phyloP scores from a whole-genome alignment of 2,888 invertebrate species.

The Thelaira solivaga region DNA sequence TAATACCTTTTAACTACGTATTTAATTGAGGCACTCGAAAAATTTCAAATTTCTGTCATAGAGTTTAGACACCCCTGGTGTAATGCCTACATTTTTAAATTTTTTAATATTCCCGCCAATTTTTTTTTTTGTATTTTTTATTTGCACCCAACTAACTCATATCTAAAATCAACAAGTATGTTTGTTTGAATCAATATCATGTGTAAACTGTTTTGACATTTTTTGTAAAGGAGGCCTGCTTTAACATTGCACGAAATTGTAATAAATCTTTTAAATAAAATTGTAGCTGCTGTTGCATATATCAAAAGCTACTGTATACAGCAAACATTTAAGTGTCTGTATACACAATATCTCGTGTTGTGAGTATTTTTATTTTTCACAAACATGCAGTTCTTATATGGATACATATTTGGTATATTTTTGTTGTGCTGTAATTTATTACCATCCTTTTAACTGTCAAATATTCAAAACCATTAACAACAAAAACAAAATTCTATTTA shows the following conservation, averaged over 20 bases:
- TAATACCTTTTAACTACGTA: too few species aligned
- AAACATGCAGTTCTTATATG: too few species aligned
- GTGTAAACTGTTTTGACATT: slow-evolving; percentile 60
- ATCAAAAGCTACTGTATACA: slow-evolving; percentile 56
- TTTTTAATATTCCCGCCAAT: slow-evolving; percentile 31
- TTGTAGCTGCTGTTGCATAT: slow-evolving; percentile 37
- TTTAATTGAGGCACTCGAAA: too few species aligned
- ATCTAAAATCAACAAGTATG: slow-evolving; percentile 63
- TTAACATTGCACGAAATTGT: slow-evolving; percentile 65
- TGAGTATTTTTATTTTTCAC: slow-evolving; percentile 8
- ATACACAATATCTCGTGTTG: slow-evolving; percentile 25
- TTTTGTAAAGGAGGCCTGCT: slow-evolving; percentile 64
- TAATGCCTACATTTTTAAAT: too few species aligned
- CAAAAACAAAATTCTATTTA: slow-evolving; percentile 26
- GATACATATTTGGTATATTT: slow-evolving; percentile 7
- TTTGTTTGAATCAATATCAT: slow-evolving; percentile 56
- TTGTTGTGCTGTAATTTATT: slow-evolving; percentile 56
- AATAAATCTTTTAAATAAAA: slow-evolving; percentile 64
- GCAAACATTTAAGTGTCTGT: slow-evolving; percentile 45
- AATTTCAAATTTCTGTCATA: too few species aligned
- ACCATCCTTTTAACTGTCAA: slow-evolving; percentile 63
- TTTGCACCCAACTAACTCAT: background rate
- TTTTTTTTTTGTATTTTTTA: background rate
- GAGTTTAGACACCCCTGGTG: too few species aligned
- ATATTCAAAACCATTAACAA: slow-evolving; percentile 48